Conservation (phyloP, 2,797 vertebrate genomes). For the Netta rufina region DNA sequence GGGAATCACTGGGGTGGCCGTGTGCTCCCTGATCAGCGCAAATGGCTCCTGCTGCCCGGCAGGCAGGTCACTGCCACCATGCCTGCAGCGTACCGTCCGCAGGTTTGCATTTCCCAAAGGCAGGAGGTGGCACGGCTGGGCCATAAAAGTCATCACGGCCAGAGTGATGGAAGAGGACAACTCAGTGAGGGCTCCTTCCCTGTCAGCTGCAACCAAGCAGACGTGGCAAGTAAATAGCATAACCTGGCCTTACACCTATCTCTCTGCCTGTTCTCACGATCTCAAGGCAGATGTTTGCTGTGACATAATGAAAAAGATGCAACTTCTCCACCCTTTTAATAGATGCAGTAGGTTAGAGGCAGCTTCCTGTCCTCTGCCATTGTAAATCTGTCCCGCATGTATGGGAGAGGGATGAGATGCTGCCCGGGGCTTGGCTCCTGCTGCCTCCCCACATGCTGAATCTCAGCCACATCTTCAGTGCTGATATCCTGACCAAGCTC, state of each 20-base stretch:
- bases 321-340: not conserved
- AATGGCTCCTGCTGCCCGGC: not conserved
- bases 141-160: fast-evolving
- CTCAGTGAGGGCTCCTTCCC: not conserved
- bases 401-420: fast-evolving
- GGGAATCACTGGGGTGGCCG: not conserved
- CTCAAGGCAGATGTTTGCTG: not conserved
- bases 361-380: not conserved
- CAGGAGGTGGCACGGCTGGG: not conserved
- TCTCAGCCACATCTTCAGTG: not conserved
- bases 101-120: not conserved
- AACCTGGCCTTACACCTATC: not conserved
- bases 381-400: not conserved
- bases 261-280: not conserved
- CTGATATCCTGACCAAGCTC: not conserved
- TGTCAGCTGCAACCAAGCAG: not conserved
- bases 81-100: not conserved
- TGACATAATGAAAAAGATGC: not conserved
- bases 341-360: not conserved
- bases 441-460: fast-evolving
- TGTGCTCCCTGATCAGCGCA: not conserved
- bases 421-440: fast-evolving
- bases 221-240: fast-evolving
- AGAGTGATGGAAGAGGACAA: not conserved
- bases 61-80: not conserved